Evolutionary conservation across 2,113 vertebrate species (phyloP), one percentile per base, ranked within the genome.

Genomic region (Phodopus roborovskii): DNA sequence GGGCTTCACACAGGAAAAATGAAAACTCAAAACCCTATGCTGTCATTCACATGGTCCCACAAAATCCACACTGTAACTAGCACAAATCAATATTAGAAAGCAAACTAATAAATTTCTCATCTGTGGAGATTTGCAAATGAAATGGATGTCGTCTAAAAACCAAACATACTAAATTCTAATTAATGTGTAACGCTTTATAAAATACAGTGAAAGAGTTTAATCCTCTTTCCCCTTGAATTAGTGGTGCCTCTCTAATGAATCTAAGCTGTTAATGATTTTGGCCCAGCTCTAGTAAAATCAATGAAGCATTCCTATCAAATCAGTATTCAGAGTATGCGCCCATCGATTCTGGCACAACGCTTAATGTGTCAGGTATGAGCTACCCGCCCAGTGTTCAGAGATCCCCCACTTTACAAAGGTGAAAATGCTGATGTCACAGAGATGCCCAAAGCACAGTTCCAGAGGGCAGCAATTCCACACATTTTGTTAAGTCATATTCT

Each of bases 201-300:
- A 96, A 94, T 88, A 94, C 60, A 97, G 94, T 93, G 68, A 94
- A 93, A 92, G 16, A 91, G 79, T 58, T 86, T 93, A 94, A 97
- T 96, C 94, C 39, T 88, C 60, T 91, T 92, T 91, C 74, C n/a
- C 90, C 89, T 96, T 94, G 96, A 96, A 95, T 92, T 93, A 96
- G 95, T 92, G 92, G 73, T 86, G 92, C 85, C 91, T 97, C 93
- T 84, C 94, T 98, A 97, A 98, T 97, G 97, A 96, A 95, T 91
- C 92, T 58, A 90, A 88, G 56, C 68, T 92, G 39, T 74, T 97
- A 97, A 98, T 96, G 90, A 97, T 95, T 94, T 96, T 96, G 92
- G 92, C 94, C 94, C 77, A 91, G 90, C 83, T 84, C 81, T 92
- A 96, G 62, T 87, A 92, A 97, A 98, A 95, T 94, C 95, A 94